These are phyloP conservation scores for Calameuta filiformis DNA, from an alignment of 2,888 invertebrate species.

Conservation along the genomic window DNA sequence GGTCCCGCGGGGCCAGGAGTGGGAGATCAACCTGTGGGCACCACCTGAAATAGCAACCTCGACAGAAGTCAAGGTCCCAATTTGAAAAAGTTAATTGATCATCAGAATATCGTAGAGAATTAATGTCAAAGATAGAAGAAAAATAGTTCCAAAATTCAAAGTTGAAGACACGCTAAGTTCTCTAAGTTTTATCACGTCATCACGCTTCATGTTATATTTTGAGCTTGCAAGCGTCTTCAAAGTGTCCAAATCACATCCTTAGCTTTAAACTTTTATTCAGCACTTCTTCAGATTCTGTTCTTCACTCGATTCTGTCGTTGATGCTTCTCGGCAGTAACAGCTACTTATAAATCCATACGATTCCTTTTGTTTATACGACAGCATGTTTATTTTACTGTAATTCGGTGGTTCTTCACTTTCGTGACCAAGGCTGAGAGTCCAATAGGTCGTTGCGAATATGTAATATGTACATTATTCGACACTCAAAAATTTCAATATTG, in stretches of 20 bases:
- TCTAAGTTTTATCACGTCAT: not conserved
- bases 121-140: not conserved
- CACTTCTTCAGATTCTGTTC: not conserved
- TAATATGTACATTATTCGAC: not conserved
- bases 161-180: not conserved
- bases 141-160: not conserved
- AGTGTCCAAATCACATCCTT: not conserved
- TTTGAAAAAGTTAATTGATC: not conserved
- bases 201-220: not conserved
- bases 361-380: not conserved
- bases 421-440: not conserved
- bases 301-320: not conserved
- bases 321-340: not conserved
- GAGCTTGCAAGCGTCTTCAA: not conserved
- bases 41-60: conserved; percentile 10
- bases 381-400: not conserved
- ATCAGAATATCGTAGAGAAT: not conserved
- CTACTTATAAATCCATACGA: not conserved
- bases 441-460: not conserved
- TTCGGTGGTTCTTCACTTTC: not conserved
- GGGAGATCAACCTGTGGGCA: conserved; percentile 28
- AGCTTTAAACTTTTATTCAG: not conserved
- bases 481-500: not conserved
- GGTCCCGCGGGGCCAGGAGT: conserved; percentile 42
- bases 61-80: conserved; percentile 25